phyloP scores from a whole-genome alignment of 2,888 invertebrate genomes.

The Danaus chrysippus region DNA sequence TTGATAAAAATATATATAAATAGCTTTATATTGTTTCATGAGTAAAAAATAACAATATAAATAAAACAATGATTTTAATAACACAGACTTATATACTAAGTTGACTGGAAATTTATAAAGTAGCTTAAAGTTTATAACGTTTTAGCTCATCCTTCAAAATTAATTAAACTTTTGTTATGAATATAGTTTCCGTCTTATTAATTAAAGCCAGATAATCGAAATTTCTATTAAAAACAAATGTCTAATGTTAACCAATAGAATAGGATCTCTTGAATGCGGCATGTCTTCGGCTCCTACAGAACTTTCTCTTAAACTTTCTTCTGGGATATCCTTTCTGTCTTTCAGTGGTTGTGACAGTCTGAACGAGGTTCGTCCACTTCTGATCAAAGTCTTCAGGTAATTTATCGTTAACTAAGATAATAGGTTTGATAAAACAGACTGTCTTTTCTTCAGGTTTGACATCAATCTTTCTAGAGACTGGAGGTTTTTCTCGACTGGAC shows the following conservation, averaged over 20 bases:
- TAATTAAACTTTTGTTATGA: too few relatives aligned
- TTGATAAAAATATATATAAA: too few relatives aligned
- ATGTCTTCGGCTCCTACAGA: slow-evolving; percentile 57
- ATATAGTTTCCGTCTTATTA: neutral
- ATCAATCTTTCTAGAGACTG: slow-evolving; percentile 45
- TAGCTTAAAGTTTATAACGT: too few relatives aligned
- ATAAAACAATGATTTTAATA: too few relatives aligned
- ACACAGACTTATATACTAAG: too few relatives aligned
- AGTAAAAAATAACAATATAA: too few relatives aligned
- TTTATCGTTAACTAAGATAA: slow-evolving; percentile 67
- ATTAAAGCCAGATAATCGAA: slow-evolving; percentile 14
- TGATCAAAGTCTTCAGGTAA: slow-evolving; percentile 66
- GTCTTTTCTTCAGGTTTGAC: slow-evolving; percentile 42
- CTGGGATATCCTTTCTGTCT: slow-evolving; percentile 56
- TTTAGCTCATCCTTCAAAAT: too few relatives aligned
- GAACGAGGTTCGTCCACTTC: slow-evolving; percentile 57
- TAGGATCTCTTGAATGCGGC: slow-evolving; percentile 68
- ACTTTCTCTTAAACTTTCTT: slow-evolving; percentile 60
- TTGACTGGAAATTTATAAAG: too few relatives aligned
- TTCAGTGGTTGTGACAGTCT: slow-evolving; percentile 51
- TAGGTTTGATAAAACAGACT: slow-evolving; percentile 50
- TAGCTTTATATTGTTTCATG: too few relatives aligned
- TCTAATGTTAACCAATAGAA: slow-evolving; percentile 54
- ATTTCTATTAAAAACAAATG: neutral
- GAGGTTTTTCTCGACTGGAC: slow-evolving; percentile 38